Evolutionary conservation across 2,113 vertebrate species (phyloP).

Genomic region (Grus americana): DNA sequence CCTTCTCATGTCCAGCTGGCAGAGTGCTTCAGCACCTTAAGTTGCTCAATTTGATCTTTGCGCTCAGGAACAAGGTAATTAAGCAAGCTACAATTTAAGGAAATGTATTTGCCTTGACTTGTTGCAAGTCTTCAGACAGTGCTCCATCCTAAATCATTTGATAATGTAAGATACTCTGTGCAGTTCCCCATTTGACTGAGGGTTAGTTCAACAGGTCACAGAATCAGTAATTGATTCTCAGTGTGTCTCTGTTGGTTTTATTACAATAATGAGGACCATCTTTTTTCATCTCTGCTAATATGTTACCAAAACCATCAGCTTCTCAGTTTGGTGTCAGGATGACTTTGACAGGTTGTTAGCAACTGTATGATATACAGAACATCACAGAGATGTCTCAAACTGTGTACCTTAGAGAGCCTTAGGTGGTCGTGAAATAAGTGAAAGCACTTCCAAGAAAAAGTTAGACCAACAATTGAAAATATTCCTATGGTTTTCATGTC

Average conservation of each 20-base stretch:
- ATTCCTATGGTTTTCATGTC: slow-evolving; percentile 48
- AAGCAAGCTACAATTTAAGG: slow-evolving; percentile 74
- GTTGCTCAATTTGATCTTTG: slow-evolving; percentile 79
- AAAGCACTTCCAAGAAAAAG: slow-evolving; percentile 62
- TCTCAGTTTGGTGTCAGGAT: slow-evolving; percentile 77
- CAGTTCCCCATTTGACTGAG: slow-evolving; percentile 66
- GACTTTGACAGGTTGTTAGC: slow-evolving; percentile 81
- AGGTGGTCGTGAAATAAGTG: slow-evolving; percentile 60
- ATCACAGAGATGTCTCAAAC: slow-evolving; percentile 73
- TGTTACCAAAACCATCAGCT: slow-evolving; percentile 71
- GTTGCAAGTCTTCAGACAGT: slow-evolving; percentile 63
- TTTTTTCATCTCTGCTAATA: slow-evolving; percentile 76
- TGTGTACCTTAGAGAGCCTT: slow-evolving; percentile 58
- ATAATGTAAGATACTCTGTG: slow-evolving; percentile 59
- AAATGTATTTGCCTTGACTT: slow-evolving; percentile 64
- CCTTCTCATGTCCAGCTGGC: slow-evolving; percentile 75
- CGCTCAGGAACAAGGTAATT: slow-evolving; percentile 79
- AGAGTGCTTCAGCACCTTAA: slow-evolving; percentile 71
- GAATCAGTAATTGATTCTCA: slow-evolving; percentile 81
- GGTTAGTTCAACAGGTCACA: slow-evolving; percentile 78
- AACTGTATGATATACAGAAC: slow-evolving; percentile 72
- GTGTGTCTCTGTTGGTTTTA: slow-evolving; percentile 75
- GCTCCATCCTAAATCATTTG: slow-evolving; percentile 77
- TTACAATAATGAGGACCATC: slow-evolving; percentile 80
- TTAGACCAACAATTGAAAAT: slow-evolving; percentile 44